Base-by-base conservation (phyloP, 2,888 invertebrate species). In the Notocelia uddmanniana region DNA sequence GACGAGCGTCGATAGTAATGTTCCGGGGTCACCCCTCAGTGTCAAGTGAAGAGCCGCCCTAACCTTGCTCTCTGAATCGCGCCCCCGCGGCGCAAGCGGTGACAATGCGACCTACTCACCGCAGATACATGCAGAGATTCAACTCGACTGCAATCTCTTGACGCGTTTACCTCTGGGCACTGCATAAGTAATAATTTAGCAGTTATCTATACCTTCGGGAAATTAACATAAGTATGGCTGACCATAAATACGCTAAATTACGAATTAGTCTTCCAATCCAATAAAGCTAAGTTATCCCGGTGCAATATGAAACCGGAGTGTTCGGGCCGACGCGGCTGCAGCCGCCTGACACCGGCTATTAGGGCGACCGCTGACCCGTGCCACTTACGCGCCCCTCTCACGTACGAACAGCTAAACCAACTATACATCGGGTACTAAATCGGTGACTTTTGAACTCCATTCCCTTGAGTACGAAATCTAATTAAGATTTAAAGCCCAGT, bases 301-400 rank as follows among this genome's bases (percentile, higher is more conserved):
- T 67, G 66, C 72, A 68, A 50, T 50, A 62, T 62, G 60, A 59
- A 37, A 57, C 55, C 67, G 62, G 62, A 68, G 67, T 50, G 60
- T 57, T 68, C 67, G 60, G 31, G 71, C 60, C 26, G 23, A 26
- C 54, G 45, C 21, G 52, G 26, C 62, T 52, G 69, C 64, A 57
- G 23, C 55, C 63, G 80, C 83, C 82, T 83, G 85, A 84, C 84
- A 80, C 80, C 79, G 80, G 81, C 82, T 82, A 85, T 87, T 87
- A 87, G 85, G 86, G 86, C 84, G 86, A 85, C 84, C 86, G 80
- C 86, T 90, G 90, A 90, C 87, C 90, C 89, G 81, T 85, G 82
- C 81, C 81, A 78, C 80, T 83, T 78, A 76, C 79, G 80, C 85
- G 86, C 89, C 89, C 85, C 81, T 82, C 81, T 80, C 77, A 79